Evolutionary conservation across 2,797 vertebrate genomes (phyloP).

Genomic region (Amniataba percoides): DNA sequence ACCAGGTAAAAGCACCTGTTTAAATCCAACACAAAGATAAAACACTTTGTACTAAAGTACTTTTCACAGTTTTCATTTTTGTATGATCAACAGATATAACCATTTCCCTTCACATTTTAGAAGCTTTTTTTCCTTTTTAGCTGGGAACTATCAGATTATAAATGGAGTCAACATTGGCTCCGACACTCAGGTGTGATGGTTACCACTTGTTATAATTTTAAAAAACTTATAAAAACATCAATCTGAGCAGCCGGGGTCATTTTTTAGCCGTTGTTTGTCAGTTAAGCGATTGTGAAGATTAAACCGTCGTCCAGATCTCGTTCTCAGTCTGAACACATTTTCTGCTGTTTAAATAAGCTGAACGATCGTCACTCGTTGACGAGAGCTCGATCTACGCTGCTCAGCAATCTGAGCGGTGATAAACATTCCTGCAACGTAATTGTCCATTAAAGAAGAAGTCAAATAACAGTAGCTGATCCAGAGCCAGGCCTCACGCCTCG

Average conservation of each 20-base stretch:
- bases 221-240: neutral
- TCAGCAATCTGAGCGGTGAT: conserved; percentile 44
- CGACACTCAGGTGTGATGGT: neutral
- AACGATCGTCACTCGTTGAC: conserved; percentile 37
- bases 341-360: conserved; percentile 40
- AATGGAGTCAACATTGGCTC: neutral
- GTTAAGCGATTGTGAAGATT: neutral
- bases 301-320: conserved; percentile 1
- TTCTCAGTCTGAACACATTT: conserved; percentile 9
- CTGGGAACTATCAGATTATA: neutral
- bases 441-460: conserved; percentile 58
- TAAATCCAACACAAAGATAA: no score
- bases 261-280: conserved; percentile 19
- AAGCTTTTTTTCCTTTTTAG: no score
- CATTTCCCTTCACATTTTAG: no score
- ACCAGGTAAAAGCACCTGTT: no score
- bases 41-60: no score
- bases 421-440: conserved; percentile 66
- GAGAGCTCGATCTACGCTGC: conserved; percentile 33
- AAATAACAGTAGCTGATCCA: conserved; percentile 45
- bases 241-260: neutral
- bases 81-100: no score
- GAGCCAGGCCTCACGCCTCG: conserved; percentile 62
- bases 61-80: no score
- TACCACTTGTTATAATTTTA: neutral